Base-by-base conservation (phyloP, 2,797 vertebrate species). In the Echiichthys vipera region DNA sequence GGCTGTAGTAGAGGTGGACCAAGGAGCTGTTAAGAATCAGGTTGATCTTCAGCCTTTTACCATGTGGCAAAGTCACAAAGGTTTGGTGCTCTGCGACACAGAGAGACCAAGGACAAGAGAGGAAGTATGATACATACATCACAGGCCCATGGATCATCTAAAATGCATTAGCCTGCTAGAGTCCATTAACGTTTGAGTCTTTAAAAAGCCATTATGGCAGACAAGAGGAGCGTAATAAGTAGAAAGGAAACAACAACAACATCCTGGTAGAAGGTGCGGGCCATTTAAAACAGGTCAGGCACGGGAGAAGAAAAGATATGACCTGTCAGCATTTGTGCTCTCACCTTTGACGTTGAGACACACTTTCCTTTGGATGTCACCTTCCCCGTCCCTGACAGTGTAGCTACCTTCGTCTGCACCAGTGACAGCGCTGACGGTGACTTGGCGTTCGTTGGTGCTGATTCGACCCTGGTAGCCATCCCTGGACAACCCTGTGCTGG, bases 271-370 rank as follows among this genome's bases (percentile, higher is more conserved):
- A 74, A 66, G n/a, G 37, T 46, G 43, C 20, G 11, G 57, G 14
- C 64, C 65, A 0, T 49, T 71, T 9, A 55, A 80, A 69, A 43
- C 30, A 39, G 45, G 62, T 65, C 54, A 69, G 59, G n/a, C 37
- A 32, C 8, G 18, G 27, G 5, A 27, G 39, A 40, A 24, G 25
- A 36, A 62, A 39, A 64, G 55, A 36, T 1, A n/a, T 0, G 4
- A 53, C 8, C 7, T 1, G 58, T 65, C 54, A 47, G 58, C 3
- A 22, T 67, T 50, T 55, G 22, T 27, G 13, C 24, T 69, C 91
- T 93, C 73, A 95, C 95, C 94, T 91, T 61, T 93, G 63, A 95
- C 93, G 9, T 94, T 94, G 50, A 95, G 92, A 84, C 95, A 95
- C 66, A 93, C 77, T 83, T 94, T 95, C 47, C 7, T 88, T 59